Percentiles rank a stretch among this genome's conserved stretches.
Conservation (phyloP, 2,888 invertebrate genomes). For the Schizaphis graminum region DNA sequence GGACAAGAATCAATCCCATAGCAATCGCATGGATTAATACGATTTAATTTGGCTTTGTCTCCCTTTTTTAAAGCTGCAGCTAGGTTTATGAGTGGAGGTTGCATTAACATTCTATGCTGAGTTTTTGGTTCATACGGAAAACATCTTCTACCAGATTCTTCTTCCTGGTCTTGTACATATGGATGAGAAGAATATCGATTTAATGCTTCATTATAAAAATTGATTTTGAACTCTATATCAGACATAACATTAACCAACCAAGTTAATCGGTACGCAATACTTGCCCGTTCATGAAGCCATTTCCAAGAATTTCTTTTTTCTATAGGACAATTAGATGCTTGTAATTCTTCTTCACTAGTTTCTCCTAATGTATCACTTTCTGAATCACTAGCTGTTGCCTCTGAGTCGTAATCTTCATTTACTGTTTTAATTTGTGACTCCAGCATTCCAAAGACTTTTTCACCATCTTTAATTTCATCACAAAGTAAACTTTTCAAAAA, state of each 20-base stretch:
- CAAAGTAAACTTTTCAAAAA: constrained; percentile 60
- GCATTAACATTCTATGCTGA: constrained; percentile 59
- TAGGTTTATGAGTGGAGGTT: constrained; percentile 57
- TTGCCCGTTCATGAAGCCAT: constrained; percentile 66
- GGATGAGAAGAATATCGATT: constrained; percentile 62
- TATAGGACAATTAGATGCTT: constrained; percentile 53
- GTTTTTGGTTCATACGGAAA: constrained; percentile 59
- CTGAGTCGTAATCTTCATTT: constrained; percentile 66
- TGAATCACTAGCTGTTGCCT: constrained; percentile 67
- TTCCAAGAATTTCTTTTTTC: constrained; percentile 66
- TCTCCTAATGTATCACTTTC: constrained; percentile 66
- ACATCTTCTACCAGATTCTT: constrained; percentile 55
- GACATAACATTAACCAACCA: constrained; percentile 67
- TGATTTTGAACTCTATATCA: constrained; percentile 67
- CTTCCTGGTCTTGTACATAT: constrained; percentile 55
- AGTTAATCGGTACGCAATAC: constrained; percentile 66
- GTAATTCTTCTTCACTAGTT: constrained; percentile 63
- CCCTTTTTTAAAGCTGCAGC: constrained; percentile 62
- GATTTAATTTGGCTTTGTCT: constrained; percentile 63
- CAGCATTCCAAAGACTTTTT: constrained; percentile 66
- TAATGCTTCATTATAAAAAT: constrained; percentile 66
- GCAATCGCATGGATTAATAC: constrained; percentile 61
- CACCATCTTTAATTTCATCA: constrained; percentile 63
- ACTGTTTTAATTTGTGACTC: constrained; percentile 66
- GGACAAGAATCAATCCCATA: constrained; percentile 64